Base-by-base conservation (phyloP, 2,113 vertebrate genomes). In the Pandion haliaetus region DNA sequence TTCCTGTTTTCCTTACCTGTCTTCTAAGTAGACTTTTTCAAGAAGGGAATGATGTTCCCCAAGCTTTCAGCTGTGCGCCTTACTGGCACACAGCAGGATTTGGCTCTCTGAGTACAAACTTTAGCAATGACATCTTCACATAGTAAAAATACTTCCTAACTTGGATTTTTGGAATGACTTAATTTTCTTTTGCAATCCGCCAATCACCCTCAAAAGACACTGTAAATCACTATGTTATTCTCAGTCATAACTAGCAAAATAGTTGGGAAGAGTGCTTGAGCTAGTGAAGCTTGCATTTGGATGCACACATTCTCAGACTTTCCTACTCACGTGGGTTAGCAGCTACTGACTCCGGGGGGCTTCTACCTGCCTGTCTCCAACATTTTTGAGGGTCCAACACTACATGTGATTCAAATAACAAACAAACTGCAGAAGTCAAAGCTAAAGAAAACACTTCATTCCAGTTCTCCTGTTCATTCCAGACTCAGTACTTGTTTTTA, bases 71-170 rank as follows among this genome's bases (percentile, higher is more conserved):
- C 58, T 52, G 12, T 62, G 65, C 17, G 87, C 8, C 54, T 77
- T 94, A 87, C 81, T 88, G 82, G 94, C 73, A 73, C 19, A 55
- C 0, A 5, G 45, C 32, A 88, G 45, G 65, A 82, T 73, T 66
- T 96, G 94, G 73, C 80, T 61, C 12, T 29, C 73, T 13, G 50
- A 93, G 28, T 32, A 54, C 32, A 90, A 91, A 76, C 14, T 77
- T 89, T 18, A 90, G 80, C 31, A 63, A 85, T 95, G 91, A 91
- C 40, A 67, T 90, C 70, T 87, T 97, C 74, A 85, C 78, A 77
- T 44, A 82, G 57, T 80, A 85, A 96, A 70, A 94, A 93, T 66
- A 36, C 73, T 87, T 96, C 89, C 86, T 94, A 85, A 87, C 40
- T 88, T 82, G 73, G 81, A 88, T 78, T 87, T 91, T 89, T 82